These are phyloP conservation scores for Drosophila testacea DNA, from an alignment of 2,888 invertebrate genomes.

Conservation along the genomic window DNA sequence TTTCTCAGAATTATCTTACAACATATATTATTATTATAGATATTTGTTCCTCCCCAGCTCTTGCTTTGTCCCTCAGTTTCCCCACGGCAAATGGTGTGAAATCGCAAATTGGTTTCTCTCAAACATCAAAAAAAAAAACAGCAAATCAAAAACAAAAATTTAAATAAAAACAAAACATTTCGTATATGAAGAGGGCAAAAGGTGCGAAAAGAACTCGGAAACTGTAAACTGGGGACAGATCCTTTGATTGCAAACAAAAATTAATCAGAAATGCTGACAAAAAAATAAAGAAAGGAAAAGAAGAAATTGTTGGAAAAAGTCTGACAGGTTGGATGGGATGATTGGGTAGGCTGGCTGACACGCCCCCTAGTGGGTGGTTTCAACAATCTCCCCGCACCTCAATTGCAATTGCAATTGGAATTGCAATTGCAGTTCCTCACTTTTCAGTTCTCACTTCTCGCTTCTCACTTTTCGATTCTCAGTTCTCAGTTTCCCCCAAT, in stretches of 20 bases:
- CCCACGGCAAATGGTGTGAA: constrained; percentile 19
- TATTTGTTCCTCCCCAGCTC: background rate
- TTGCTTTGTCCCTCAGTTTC: background rate
- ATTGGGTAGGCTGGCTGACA: constrained; percentile 14
- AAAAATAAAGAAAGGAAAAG: constrained; percentile 20
- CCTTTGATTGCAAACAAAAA: constrained; percentile 51
- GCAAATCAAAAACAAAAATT: constrained; percentile 2
- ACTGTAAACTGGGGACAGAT: background rate
- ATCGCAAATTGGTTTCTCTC: constrained; percentile 24
- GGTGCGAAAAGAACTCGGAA: constrained; percentile 1
- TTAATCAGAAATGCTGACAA: constrained; percentile 27
- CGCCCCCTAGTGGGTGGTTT: constrained; percentile 54
- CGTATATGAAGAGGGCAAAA: constrained; percentile 17
- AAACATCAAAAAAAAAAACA: constrained; percentile 19
- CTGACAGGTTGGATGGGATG: constrained; percentile 15
- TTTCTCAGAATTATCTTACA: background rate
- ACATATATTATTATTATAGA: constrained; percentile 1
- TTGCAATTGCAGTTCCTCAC: constrained; percentile 19
- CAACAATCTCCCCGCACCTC: constrained; percentile 20
- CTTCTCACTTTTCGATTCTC: background rate
- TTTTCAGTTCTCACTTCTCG: constrained; percentile 1
- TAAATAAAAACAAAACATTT: constrained; percentile 10
- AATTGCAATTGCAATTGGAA: constrained; percentile 14
- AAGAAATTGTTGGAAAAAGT: constrained; percentile 13
- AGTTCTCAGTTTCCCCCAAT: background rate